Conservation (phyloP, 2,888 invertebrate genomes). For the Tachystola acroxantha region DNA sequence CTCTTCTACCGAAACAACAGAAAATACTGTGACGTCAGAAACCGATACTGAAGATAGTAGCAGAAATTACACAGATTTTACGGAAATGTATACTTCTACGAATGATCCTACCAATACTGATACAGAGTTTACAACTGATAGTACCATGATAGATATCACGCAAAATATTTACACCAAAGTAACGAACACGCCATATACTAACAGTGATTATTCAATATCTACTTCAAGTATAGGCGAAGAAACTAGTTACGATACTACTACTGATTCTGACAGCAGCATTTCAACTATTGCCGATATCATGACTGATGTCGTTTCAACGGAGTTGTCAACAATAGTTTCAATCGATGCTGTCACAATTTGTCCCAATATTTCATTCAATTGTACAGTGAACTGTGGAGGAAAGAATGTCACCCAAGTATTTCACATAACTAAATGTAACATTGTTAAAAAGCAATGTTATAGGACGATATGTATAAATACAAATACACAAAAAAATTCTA, state of each 20-base stretch:
- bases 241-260: constrained; percentile 9
- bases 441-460: constrained; percentile 46
- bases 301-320: not conserved
- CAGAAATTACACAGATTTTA: not conserved
- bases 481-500: constrained; percentile 29
- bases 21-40: not conserved
- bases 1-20: not conserved
- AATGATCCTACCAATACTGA: not conserved
- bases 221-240: constrained; percentile 5
- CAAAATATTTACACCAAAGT: not conserved
- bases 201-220: constrained; percentile 2
- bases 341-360: constrained; percentile 22
- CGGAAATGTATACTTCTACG: not conserved
- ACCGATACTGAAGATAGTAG: not conserved
- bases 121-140: not conserved
- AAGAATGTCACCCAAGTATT: constrained; percentile 56
- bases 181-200: not conserved
- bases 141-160: not conserved
- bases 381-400: constrained; percentile 45
- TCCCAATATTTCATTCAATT: constrained; percentile 48
- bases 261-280: constrained; percentile 4
- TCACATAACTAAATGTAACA: constrained; percentile 48
- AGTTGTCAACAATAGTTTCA: constrained; percentile 4
- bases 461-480: constrained; percentile 31
- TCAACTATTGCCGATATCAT: not conserved